Evolutionary conservation across 2,113 vertebrate species (phyloP).

Genomic region (Poicephalus meyeri): DNA sequence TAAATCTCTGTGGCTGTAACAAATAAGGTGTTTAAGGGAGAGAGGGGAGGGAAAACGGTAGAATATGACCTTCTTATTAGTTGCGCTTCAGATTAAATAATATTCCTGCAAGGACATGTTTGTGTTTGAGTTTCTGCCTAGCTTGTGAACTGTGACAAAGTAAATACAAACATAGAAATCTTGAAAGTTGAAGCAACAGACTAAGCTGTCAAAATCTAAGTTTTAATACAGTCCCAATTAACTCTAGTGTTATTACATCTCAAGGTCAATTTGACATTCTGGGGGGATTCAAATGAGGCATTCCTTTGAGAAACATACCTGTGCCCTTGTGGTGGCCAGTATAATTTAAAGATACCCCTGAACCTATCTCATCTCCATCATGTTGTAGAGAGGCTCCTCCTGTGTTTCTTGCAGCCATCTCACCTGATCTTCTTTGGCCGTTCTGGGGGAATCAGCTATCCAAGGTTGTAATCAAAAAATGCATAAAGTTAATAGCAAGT

Average conservation of each 20-base stretch:
- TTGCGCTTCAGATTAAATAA: conserved; percentile 1
- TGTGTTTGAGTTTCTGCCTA: not conserved
- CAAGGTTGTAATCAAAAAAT: not conserved
- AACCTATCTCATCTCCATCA: fast-evolving
- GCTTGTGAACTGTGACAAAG: not conserved
- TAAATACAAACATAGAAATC: not conserved
- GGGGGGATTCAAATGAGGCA: not conserved
- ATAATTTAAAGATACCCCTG: not conserved
- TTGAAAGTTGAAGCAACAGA: not conserved
- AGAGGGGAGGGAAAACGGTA: not conserved
- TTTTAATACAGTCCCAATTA: not conserved
- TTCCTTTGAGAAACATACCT: not conserved
- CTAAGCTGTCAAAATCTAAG: not conserved
- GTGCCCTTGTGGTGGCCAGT: not conserved
- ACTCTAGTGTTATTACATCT: not conserved
- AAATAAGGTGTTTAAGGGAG: not conserved
- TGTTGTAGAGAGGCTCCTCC: not conserved
- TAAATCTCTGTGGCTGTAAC: not conserved
- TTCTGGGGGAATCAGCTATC: not conserved
- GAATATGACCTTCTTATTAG: not conserved
- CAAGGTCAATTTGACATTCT: not conserved
- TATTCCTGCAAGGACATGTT: not conserved
- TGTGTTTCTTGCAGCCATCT: not conserved
- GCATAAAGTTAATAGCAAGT: not conserved
- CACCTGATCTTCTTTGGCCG: fast-evolving